A percentile compares a stretch with the other conserved stretches of the same genome.
phyloP scores from a whole-genome alignment of 2,797 vertebrate species.

The Takifugu rubripes region DNA sequence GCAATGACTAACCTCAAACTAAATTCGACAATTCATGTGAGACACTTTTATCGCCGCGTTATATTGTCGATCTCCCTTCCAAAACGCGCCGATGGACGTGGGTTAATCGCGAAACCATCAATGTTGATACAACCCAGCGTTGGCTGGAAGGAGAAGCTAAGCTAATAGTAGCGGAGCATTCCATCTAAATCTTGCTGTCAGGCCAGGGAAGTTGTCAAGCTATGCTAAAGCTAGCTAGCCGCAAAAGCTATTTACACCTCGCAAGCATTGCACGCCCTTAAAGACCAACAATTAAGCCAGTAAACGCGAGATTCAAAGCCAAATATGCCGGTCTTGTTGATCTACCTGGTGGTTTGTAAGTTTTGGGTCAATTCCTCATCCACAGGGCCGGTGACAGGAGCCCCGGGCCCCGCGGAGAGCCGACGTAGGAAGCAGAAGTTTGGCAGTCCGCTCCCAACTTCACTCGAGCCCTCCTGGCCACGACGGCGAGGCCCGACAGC shows the following conservation, averaged over 20 bases:
- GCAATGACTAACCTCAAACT: slow-evolving; percentile 24
- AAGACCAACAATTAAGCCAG: not conserved
- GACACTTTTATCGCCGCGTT: too few species aligned
- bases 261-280: not conserved
- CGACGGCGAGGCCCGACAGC: slow-evolving; percentile 60
- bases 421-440: slow-evolving; percentile 70
- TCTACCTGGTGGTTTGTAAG: slow-evolving; percentile 59
- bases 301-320: too few species aligned
- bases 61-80: too few species aligned
- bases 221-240: slow-evolving; percentile 52
- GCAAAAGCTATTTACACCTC: slow-evolving; percentile 9
- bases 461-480: slow-evolving; percentile 74
- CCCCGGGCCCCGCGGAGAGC: slow-evolving; percentile 69
- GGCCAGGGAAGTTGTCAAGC: slow-evolving; percentile 61
- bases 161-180: slow-evolving; percentile 27
- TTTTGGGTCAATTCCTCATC: slow-evolving; percentile 64
- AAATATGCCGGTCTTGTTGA: too few species aligned
- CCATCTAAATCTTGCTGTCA: slow-evolving; percentile 40
- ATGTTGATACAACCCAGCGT: too few species aligned
- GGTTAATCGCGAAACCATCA: too few species aligned
- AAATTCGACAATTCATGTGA: not conserved
- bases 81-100: too few species aligned
- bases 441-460: slow-evolving; percentile 68
- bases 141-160: not conserved
- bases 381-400: slow-evolving; percentile 74